Evolutionary conservation across 2,113 vertebrate species (phyloP).

Genomic region (Amphiprion percula): DNA sequence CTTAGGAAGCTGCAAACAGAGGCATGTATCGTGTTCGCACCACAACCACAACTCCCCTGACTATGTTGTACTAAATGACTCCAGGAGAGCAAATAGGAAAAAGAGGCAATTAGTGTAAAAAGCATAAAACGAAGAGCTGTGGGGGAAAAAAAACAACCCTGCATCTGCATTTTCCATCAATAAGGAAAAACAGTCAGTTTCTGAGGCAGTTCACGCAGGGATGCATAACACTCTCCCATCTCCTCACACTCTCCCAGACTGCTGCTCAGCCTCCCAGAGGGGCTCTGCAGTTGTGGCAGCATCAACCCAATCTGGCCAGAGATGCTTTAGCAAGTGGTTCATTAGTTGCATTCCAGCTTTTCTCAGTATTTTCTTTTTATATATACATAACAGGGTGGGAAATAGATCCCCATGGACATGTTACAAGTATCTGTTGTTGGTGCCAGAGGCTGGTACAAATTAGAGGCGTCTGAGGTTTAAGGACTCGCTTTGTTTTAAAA

Average conservation of each 20-base stretch:
- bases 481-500: slow-evolving; percentile 50
- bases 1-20: slow-evolving; percentile 2
- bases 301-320: slow-evolving; percentile 38
- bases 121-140: background rate
- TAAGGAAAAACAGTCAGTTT: slow-evolving; percentile 33
- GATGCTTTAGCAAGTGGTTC: slow-evolving; percentile 59
- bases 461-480: slow-evolving; percentile 46
- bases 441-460: slow-evolving; percentile 58
- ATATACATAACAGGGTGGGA: slow-evolving; percentile 47
- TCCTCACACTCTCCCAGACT: slow-evolving; percentile 41
- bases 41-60: slow-evolving; percentile 33
- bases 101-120: slow-evolving; percentile 55
- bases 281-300: slow-evolving; percentile 38
- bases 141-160: slow-evolving; percentile 7
- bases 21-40: slow-evolving; percentile 21
- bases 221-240: slow-evolving; percentile 39
- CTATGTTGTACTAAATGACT: slow-evolving; percentile 48
- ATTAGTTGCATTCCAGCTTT: slow-evolving; percentile 55
- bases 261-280: slow-evolving; percentile 43
- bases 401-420: slow-evolving; percentile 54
- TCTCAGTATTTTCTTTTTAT: slow-evolving; percentile 29
- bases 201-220: slow-evolving; percentile 25
- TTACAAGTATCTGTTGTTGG: slow-evolving; percentile 38
- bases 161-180: slow-evolving; percentile 51
- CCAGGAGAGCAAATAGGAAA: slow-evolving; percentile 35